Evolutionary conservation across 1,140 invertebrate genomes (phyloP).

Genomic region (Drosophila pectinifera): DNA sequence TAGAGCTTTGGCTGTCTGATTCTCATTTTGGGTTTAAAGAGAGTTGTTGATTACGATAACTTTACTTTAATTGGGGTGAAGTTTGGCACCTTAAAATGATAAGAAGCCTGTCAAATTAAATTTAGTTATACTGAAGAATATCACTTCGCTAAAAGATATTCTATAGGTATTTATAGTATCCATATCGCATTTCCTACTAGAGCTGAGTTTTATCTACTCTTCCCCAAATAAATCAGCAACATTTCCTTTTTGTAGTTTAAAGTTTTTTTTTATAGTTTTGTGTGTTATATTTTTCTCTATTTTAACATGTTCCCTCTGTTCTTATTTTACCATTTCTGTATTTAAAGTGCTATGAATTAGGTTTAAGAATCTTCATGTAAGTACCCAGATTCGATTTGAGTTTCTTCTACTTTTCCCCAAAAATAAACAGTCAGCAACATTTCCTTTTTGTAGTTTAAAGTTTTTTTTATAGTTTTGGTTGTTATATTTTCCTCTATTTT

Average conservation of each 20-base stretch:
- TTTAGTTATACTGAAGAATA: no score
- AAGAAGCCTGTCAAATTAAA: no score
- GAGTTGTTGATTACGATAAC: no score
- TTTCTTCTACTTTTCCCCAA: background rate
- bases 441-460: background rate
- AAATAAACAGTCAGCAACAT: background rate
- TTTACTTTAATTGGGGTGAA: background rate
- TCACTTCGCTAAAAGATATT: no score
- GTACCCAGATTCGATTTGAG: no score
- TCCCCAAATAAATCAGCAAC: background rate
- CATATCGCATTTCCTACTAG: no score
- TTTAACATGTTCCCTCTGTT: background rate
- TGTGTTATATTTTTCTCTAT: background rate
- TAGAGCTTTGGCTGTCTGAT: slow-evolving; percentile 2
- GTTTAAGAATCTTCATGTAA: slow-evolving; percentile 6
- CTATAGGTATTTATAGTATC: no score
- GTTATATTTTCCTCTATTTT: background rate
- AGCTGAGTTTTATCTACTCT: no score
- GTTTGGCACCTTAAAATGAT: background rate
- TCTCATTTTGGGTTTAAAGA: background rate
- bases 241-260: background rate
- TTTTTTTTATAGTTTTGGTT: background rate
- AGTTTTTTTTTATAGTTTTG: background rate
- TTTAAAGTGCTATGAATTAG: background rate
- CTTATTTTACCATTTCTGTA: background rate